Percentiles rank a stretch among this genome's conserved stretches.
Evolutionary conservation across 37 sponge, comb jelly and placozoan genomes (phyloP).

Genomic region (Sycon ciliatum): DNA sequence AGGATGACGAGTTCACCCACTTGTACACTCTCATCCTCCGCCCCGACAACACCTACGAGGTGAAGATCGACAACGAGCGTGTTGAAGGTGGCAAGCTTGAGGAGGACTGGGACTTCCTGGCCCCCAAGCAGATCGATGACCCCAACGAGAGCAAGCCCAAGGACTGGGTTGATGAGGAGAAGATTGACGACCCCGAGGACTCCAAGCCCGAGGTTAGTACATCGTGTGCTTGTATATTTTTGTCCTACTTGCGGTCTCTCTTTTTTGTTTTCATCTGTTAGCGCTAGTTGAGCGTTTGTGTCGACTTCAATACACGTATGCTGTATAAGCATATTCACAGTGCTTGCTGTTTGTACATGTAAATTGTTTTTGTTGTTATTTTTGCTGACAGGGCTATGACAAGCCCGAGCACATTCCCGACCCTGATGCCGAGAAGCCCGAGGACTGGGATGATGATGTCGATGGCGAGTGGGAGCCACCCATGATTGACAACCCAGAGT

Average conservation of each 20-base stretch:
- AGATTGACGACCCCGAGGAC: constrained; percentile 92
- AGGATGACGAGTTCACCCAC: constrained; percentile 96
- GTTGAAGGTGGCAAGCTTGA: constrained; percentile 79
- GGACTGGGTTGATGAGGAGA: constrained; percentile 87
- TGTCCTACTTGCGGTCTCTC: too few relatives aligned
- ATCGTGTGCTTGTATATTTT: too few relatives aligned
- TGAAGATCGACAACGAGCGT: constrained; percentile 87
- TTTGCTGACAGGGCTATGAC: constrained; percentile 98
- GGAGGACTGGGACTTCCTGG: constrained; percentile 92
- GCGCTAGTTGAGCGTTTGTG: too few relatives aligned
- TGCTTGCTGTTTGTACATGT: too few relatives aligned
- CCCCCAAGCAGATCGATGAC: constrained; percentile 81
- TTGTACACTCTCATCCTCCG: constrained; percentile 88
- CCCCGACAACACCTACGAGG: constrained; percentile 95
- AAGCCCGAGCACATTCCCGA: constrained; percentile 91
- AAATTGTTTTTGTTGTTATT: too few relatives aligned
- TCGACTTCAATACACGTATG: too few relatives aligned
- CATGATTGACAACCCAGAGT: constrained; percentile 94
- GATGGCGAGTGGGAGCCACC: constrained; percentile 99
- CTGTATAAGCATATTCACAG: too few relatives aligned
- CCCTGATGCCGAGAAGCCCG: constrained; percentile 91
- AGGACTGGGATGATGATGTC: constrained; percentile 98
- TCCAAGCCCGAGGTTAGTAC: constrained; percentile 87
- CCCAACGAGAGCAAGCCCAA: constrained; percentile 88
- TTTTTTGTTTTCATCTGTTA: too few relatives aligned